Base-by-base conservation (phyloP, 1,140 invertebrate genomes). In the Hycleus cichorii region DNA sequence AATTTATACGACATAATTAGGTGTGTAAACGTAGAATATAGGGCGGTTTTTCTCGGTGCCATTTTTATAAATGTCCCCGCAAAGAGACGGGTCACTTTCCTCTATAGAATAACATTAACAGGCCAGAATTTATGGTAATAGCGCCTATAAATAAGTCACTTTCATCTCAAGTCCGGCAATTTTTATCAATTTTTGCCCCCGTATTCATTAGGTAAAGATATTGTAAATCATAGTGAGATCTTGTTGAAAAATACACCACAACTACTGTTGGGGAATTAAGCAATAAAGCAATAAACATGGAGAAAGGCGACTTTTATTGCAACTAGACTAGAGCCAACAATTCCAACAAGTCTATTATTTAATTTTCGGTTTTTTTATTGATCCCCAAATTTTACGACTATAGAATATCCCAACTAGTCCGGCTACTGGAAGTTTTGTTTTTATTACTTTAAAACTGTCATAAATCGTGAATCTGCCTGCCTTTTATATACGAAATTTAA, bases 401-500 rank as follows among this genome's bases (percentile, higher is more conserved):
- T 32, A 12, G 32, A 52, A 45, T 45, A 45, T 32, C 3, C 32
- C 32, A 53, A 53, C 43, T 53, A 45, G 26, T 46, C 24, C 42
- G 9, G 42, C 43, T 32, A 32, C 32, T 32, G 42, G 32, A 53
- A 53, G 51, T 53, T 53, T 53, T 32, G 51, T 53, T 53, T 53
- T 53, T 53, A 53, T 53, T 53, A 53, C 51, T 53, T 53, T 44
- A 53, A 53, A 53, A 53, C 51, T 53, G 42, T 53, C 51, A 53
- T 53, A 53, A 53, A 53, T 53, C 51, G 32, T 7, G 7, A 32
- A 18, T 18, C 18, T 32, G 32, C 4, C 42, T 26, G 51, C 45
- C 44, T 45, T 53, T 42, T 32, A 32, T 32, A 53, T 42, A 45
- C 46, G 51, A 53, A 53, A 53, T 53, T 53, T 53, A 53, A 53